Conservation (phyloP, 2,888 invertebrate genomes). For the Strigamia transsilvanica region DNA sequence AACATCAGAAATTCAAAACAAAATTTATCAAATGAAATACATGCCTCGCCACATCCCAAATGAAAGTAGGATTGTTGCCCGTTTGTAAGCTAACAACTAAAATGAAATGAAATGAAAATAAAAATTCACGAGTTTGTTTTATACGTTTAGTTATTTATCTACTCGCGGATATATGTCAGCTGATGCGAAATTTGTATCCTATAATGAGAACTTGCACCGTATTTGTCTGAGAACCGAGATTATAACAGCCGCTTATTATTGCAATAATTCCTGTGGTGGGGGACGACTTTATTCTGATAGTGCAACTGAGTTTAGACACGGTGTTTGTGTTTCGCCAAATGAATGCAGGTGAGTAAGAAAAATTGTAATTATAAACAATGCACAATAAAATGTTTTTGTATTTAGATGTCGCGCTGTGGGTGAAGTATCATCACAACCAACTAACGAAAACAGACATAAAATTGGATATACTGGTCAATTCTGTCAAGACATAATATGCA, state of each 20-base stretch:
- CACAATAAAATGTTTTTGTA: background rate
- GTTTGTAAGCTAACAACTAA: background rate
- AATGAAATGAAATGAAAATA: background rate
- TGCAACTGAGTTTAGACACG: background rate
- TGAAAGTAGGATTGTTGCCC: background rate
- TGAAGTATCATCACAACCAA: background rate
- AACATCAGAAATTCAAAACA: background rate
- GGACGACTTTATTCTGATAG: background rate
- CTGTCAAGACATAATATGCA: background rate
- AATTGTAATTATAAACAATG: background rate
- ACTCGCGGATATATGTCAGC: background rate
- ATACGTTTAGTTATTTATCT: background rate
- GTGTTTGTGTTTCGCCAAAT: background rate
- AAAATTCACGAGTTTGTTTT: background rate
- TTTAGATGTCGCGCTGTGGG: background rate
- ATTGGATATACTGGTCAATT: background rate
- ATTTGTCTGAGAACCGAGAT: background rate
- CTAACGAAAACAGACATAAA: background rate
- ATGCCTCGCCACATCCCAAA: background rate
- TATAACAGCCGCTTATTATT: background rate
- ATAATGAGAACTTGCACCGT: background rate
- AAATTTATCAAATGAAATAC: background rate
- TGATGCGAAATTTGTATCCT: background rate
- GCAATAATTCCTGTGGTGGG: background rate
- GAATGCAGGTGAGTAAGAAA: background rate